phyloP scores from a whole-genome alignment of 2,113 vertebrate species.

The Passer montanus region DNA sequence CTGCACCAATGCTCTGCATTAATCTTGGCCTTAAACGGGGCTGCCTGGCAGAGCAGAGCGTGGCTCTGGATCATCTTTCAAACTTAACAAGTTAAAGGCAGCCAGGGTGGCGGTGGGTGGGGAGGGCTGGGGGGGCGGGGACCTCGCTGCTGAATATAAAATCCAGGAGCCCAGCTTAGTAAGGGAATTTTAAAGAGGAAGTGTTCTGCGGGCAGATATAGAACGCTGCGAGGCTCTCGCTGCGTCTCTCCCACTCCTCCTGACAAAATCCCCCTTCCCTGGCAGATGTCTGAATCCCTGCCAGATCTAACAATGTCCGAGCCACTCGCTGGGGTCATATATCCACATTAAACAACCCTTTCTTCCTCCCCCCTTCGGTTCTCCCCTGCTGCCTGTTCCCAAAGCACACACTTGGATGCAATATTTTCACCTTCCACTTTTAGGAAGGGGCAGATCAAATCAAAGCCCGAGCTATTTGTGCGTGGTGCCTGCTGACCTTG shows the following conservation, averaged over 20 bases:
- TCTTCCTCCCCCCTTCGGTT: not conserved
- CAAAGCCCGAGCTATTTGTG: not conserved
- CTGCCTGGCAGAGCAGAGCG: slow-evolving; percentile 75
- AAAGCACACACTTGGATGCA: rapidly evolving
- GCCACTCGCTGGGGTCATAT: not conserved
- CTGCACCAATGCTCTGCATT: slow-evolving; percentile 86
- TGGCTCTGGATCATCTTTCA: slow-evolving; percentile 71
- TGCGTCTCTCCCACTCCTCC: not conserved
- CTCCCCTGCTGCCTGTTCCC: not conserved
- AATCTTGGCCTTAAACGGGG: slow-evolving; percentile 84
- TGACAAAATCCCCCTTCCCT: slow-evolving; percentile 1
- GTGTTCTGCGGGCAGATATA: not conserved
- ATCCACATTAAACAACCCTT: not conserved
- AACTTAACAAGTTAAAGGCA: slow-evolving; percentile 73
- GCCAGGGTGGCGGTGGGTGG: not conserved
- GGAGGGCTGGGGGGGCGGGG: not conserved
- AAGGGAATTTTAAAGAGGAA: slow-evolving; percentile 54
- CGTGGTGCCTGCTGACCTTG: not conserved
- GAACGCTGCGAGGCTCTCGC: not conserved
- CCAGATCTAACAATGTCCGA: not conserved
- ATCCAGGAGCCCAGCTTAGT: slow-evolving; percentile 34
- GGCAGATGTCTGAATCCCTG: slow-evolving; percentile 44
- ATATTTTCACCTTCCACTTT: not conserved
- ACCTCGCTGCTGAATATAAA: slow-evolving; percentile 52
- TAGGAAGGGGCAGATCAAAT: not conserved